A percentile compares a stretch with the other conserved stretches of the same genome.
Evolutionary conservation across 2,113 vertebrate species (phyloP).

Genomic region (Rhodinocichla rosea): DNA sequence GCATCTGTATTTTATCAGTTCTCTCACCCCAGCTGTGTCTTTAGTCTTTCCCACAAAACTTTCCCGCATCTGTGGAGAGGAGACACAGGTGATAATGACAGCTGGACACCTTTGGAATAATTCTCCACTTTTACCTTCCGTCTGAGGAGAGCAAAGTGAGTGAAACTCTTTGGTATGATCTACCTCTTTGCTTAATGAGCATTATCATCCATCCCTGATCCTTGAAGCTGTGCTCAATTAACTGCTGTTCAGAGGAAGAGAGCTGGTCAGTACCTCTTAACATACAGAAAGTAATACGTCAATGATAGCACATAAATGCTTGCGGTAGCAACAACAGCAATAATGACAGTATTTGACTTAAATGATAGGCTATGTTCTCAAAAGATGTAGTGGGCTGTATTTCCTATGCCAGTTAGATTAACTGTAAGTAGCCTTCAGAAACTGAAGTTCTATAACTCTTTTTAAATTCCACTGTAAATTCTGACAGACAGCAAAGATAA

Average conservation of each 20-base stretch:
- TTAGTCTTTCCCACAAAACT: not conserved
- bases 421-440: constrained; percentile 8
- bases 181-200: not conserved
- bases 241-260: not conserved
- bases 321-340: not conserved
- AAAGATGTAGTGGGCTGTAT: not conserved
- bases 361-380: not conserved
- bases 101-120: not conserved
- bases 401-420: not conserved
- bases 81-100: not conserved
- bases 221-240: not conserved
- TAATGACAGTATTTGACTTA: not conserved
- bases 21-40: not conserved
- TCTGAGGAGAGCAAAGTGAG: not conserved
- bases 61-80: not conserved
- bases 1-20: not conserved
- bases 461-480: constrained; percentile 13
- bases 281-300: not conserved
- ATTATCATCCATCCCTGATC: not conserved
- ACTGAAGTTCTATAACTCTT: not conserved
- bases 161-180: not conserved
- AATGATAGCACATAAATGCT: not conserved
- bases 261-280: not conserved
- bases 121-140: not conserved
- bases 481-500: constrained; percentile 37